Percentiles rank a stretch among this genome's conserved stretches.
Evolutionary conservation across 1,140 invertebrate genomes (phyloP).

Genomic region (Delia radicum): DNA sequence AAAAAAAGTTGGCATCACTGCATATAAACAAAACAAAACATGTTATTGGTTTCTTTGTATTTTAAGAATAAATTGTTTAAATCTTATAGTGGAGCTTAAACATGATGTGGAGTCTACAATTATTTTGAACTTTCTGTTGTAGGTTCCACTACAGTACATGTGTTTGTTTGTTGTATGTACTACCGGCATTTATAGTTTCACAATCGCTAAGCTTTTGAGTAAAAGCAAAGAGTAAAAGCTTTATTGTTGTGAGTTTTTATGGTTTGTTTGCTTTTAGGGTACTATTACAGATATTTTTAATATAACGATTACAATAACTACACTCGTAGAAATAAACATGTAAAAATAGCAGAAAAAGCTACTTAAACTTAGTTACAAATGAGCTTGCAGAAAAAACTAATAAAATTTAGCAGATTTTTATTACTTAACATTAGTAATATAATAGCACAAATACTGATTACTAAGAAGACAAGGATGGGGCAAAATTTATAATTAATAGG

Average conservation of each 20-base stretch:
- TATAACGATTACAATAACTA: too few species aligned
- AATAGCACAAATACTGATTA: too few species aligned
- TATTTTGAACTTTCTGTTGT: background rate
- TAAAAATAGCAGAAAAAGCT: too few species aligned
- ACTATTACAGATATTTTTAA: background rate
- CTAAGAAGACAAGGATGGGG: too few species aligned
- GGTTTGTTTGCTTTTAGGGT: constrained; percentile 11
- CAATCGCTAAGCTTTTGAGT: constrained; percentile 21
- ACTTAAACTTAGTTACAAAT: too few species aligned
- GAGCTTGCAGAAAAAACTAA: too few species aligned
- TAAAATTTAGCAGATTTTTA: too few species aligned
- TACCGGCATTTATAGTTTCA: constrained; percentile 16
- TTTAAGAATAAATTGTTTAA: background rate
- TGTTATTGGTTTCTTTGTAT: background rate
- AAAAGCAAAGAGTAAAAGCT: too few species aligned
- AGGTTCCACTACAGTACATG: background rate
- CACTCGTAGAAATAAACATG: background rate
- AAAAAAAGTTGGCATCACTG: too few species aligned
- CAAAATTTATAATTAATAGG: too few species aligned
- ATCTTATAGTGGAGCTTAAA: background rate
- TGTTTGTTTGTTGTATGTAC: background rate
- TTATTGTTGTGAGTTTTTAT: constrained; percentile 22
- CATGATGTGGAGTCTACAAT: background rate
- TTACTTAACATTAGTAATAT: too few species aligned
- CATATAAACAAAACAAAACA: too few species aligned